phyloP scores from a whole-genome alignment of 1,140 invertebrate genomes.

The Anoplolepis gracilipes region DNA sequence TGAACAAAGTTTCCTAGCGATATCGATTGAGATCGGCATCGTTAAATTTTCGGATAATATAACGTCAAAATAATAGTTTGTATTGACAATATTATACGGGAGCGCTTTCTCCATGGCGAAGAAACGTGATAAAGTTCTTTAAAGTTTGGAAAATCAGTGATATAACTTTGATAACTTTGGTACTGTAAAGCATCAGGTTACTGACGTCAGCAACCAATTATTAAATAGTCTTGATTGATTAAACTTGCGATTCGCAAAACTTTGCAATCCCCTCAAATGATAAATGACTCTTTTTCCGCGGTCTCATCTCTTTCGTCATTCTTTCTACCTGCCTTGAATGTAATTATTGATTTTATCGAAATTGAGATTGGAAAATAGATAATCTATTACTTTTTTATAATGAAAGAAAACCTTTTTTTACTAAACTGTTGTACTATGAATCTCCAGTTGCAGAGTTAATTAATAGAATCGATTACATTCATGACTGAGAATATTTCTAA shows the following conservation, averaged over 20 bases:
- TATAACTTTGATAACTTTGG: constrained; percentile 26
- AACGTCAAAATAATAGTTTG: not conserved
- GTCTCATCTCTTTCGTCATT: not conserved
- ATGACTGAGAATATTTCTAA: not conserved
- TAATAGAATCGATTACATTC: not conserved
- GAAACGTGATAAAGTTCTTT: constrained; percentile 8
- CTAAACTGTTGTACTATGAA: not conserved
- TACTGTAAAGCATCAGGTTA: constrained; percentile 35
- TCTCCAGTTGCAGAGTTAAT: constrained; percentile 10
- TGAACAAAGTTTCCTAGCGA: not conserved
- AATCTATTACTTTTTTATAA: constrained; percentile 40
- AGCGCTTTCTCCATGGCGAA: not conserved
- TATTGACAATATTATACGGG: not conserved
- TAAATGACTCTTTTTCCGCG: constrained; percentile 28
- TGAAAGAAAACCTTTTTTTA: not conserved
- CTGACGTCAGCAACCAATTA: constrained; percentile 37
- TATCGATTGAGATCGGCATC: not conserved
- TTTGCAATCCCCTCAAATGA: constrained; percentile 30
- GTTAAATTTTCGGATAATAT: not conserved
- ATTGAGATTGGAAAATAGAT: constrained; percentile 2
- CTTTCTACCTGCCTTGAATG: not conserved
- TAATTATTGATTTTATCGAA: constrained; percentile 39
- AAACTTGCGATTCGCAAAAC: constrained; percentile 44
- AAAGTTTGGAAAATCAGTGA: constrained; percentile 30
- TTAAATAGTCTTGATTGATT: constrained; percentile 56